Percentiles rank a stretch among this genome's conserved stretches.
Conservation (phyloP, 2,113 vertebrate genomes). For the Rutilus rutilus region DNA sequence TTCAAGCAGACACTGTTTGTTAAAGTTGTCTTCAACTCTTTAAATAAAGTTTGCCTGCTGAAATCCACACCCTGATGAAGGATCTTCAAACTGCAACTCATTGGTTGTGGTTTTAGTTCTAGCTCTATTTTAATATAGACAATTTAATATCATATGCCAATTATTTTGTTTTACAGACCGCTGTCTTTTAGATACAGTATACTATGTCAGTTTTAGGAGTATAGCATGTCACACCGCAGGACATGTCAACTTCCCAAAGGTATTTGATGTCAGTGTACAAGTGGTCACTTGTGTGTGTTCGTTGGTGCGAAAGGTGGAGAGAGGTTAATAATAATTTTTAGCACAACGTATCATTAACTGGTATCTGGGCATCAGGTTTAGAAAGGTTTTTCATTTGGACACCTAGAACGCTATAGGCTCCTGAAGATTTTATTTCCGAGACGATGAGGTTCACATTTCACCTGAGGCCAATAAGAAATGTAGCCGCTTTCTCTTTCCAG, state of each 20-base stretch:
- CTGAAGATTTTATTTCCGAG: neutral
- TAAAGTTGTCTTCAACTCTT: constrained; percentile 25
- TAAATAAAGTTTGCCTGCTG: constrained; percentile 27
- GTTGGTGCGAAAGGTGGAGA: neutral
- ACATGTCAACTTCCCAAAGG: constrained; percentile 26
- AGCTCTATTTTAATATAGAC: neutral
- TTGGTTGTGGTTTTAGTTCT: neutral
- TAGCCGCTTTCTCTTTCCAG: constrained; percentile 1
- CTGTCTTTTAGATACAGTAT: neutral
- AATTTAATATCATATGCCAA: neutral
- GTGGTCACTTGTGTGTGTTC: neutral
- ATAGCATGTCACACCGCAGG: neutral
- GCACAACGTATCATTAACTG: neutral
- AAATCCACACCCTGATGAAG: constrained; percentile 25
- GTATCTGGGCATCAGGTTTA: neutral
- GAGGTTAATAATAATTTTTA: neutral
- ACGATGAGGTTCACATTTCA: neutral
- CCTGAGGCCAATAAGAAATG: neutral
- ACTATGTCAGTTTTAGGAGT: neutral
- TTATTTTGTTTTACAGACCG: neutral
- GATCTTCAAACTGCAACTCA: neutral
- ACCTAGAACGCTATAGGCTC: neutral
- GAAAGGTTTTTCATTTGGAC: constrained; percentile 15
- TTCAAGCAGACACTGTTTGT: constrained; percentile 19
- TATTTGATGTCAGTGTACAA: neutral